phyloP scores from a whole-genome alignment of 1,140 invertebrate species.

The Solen grandis region DNA sequence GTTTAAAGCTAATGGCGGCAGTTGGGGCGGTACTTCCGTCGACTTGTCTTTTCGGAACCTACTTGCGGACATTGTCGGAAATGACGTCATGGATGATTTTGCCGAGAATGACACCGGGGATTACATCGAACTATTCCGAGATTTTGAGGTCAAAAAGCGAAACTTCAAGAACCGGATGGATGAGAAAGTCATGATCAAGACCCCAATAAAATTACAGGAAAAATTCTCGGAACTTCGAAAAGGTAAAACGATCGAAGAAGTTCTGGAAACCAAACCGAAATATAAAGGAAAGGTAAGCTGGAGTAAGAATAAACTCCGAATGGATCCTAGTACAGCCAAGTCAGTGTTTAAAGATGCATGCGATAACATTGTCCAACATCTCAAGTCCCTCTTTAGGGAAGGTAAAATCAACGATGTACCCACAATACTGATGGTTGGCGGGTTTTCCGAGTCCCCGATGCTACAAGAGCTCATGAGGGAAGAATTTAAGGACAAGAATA shows the following conservation, averaged over 20 bases:
- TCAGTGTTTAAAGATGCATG: slow-evolving; percentile 5
- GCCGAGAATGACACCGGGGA: background rate
- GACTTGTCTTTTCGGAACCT: slow-evolving; percentile 45
- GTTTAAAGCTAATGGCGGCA: slow-evolving; percentile 30
- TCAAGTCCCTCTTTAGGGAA: slow-evolving; percentile 2
- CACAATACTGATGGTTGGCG: slow-evolving; percentile 55
- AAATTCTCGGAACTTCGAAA: background rate
- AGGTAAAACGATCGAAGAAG: background rate
- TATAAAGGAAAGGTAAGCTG: background rate
- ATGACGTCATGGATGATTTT: slow-evolving; percentile 40
- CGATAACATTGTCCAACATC: background rate
- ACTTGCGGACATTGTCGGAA: slow-evolving; percentile 28
- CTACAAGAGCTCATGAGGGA: slow-evolving; percentile 37
- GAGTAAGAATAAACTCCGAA: slow-evolving; percentile 22
- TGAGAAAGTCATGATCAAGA: slow-evolving; percentile 2
- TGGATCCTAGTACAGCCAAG: background rate
- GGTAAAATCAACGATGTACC: slow-evolving; percentile 2
- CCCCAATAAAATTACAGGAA: background rate
- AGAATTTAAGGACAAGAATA: background rate
- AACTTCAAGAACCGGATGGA: slow-evolving; percentile 6
- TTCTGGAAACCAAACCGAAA: background rate
- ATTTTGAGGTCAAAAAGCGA: slow-evolving; percentile 53
- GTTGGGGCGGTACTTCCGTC: slow-evolving; percentile 38
- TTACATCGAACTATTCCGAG: slow-evolving; percentile 40
- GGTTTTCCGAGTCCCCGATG: slow-evolving; percentile 52